These are phyloP conservation scores for Tenthredo distinguenda DNA, from an alignment of 2,888 invertebrate species.

Conservation along the genomic window DNA sequence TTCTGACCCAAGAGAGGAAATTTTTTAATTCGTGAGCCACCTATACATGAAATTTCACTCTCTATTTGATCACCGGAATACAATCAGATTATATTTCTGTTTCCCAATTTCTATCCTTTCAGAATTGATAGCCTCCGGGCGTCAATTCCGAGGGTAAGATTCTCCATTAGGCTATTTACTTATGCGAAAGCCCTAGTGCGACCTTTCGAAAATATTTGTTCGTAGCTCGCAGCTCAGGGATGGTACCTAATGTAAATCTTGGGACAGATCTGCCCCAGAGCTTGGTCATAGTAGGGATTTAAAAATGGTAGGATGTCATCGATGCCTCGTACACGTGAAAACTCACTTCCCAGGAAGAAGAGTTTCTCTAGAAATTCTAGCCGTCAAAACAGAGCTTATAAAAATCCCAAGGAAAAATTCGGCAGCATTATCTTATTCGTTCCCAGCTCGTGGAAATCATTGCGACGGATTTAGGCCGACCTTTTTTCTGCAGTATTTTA, in stretches of 20 bases:
- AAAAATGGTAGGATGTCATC: conserved; percentile 33
- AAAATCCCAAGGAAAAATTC: not conserved
- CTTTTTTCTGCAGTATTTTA: not conserved
- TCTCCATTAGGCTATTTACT: conserved; percentile 47
- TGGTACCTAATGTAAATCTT: conserved; percentile 38
- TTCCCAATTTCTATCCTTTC: not conserved
- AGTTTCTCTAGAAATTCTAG: not conserved
- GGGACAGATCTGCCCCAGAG: not conserved
- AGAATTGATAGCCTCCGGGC: conserved; percentile 28
- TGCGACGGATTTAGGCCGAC: not conserved
- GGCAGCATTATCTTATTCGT: not conserved
- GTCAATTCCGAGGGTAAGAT: conserved; percentile 26
- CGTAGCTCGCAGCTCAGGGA: conserved; percentile 2
- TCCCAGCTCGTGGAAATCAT: not conserved
- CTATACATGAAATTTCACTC: not conserved
- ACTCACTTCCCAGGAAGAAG: not conserved
- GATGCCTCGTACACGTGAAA: not conserved
- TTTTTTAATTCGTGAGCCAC: not conserved
- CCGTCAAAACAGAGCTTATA: not conserved
- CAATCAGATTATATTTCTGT: conserved; percentile 11
- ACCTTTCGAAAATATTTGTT: conserved; percentile 50
- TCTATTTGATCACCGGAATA: not conserved
- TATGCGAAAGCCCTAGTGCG: conserved; percentile 43
- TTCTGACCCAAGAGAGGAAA: not conserved
- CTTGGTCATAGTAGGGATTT: not conserved